Evolutionary conservation across 2,797 vertebrate genomes (phyloP).

Genomic region (Avahi laniger): DNA sequence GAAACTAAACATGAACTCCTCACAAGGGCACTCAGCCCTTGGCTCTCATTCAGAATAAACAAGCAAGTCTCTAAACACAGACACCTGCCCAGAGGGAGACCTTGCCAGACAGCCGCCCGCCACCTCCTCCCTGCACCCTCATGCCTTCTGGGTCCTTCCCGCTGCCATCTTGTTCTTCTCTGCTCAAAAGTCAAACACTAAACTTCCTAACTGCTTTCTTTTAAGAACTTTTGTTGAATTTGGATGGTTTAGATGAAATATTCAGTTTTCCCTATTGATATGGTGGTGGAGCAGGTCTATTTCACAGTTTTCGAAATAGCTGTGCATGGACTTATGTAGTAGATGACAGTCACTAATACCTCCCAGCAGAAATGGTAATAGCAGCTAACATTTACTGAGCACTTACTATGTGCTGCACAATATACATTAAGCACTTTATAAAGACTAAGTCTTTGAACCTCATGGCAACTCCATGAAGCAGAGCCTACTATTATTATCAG

Average conservation of each 20-base stretch:
- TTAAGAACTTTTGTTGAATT: neutral
- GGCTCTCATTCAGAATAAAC: conserved; percentile 42
- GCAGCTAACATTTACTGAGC: neutral
- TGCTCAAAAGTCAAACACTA: neutral
- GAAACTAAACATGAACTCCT: neutral
- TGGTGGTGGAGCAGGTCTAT: neutral
- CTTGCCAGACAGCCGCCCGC: neutral
- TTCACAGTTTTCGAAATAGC: neutral
- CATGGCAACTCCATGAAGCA: neutral
- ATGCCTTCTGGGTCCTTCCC: neutral
- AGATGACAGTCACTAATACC: neutral
- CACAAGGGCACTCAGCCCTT: conserved; percentile 63
- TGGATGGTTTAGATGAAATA: neutral
- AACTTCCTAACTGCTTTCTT: neutral
- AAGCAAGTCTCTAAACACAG: neutral
- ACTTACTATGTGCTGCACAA: neutral
- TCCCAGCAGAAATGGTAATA: neutral
- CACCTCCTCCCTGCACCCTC: neutral
- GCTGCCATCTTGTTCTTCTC: neutral
- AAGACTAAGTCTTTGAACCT: neutral
- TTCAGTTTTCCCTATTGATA: neutral
- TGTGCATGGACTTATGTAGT: neutral
- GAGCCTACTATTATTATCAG: neutral
- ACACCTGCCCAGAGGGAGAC: neutral
- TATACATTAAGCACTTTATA: neutral